Base-by-base conservation (phyloP, 2,113 vertebrate species). In the Psophia crepitans region DNA sequence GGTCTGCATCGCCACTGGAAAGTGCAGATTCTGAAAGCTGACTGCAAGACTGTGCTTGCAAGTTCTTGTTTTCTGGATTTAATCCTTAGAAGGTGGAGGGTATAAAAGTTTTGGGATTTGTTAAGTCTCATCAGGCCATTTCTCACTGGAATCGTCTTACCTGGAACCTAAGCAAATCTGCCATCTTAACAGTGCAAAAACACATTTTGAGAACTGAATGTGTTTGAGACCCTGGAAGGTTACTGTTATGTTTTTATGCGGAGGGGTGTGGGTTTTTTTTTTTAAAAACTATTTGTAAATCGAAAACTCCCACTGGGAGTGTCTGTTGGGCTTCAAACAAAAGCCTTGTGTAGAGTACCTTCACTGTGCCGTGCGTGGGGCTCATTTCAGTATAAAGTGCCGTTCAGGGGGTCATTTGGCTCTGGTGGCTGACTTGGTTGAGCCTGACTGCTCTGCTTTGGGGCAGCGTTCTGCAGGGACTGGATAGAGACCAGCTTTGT, bases 351-450 rank as follows among this genome's bases (percentile, higher is more conserved):
- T 65, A 7, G 10, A 39, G 19, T 69, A 51, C 37, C 12, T 61
- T 1, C 2, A 22, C 58, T 58, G 10, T 51, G 32, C 35, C 2
- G 1, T 6, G 2, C 22, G 4, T 17, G 35, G n/a, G 37, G 14
- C 21, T 63, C 2, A 5, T 12, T 89, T 64, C 27, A 33, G 48
- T 56, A 21, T 22, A 11, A 87, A 87, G 44, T 54, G 53, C 53
- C 46, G 3, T 70, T 70, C 14, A 18, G 66, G 64, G 51, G 22
- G 5, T 83, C 9, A 8, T 14, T 57, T 71, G 20, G 14, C 54
- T 78, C 8, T 81, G 65, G 49, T 63, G 39, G 11, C 60, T 68
- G 64, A 53, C 6, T 33, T 28, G 61, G 20, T 18, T 56, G 24
- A 65, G 37, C 11, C 39, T 33, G 51, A 13, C 51, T 14, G 56